These are phyloP conservation scores for Ophion obscuratus DNA, from an alignment of 2,888 invertebrate species.

Conservation along the genomic window DNA sequence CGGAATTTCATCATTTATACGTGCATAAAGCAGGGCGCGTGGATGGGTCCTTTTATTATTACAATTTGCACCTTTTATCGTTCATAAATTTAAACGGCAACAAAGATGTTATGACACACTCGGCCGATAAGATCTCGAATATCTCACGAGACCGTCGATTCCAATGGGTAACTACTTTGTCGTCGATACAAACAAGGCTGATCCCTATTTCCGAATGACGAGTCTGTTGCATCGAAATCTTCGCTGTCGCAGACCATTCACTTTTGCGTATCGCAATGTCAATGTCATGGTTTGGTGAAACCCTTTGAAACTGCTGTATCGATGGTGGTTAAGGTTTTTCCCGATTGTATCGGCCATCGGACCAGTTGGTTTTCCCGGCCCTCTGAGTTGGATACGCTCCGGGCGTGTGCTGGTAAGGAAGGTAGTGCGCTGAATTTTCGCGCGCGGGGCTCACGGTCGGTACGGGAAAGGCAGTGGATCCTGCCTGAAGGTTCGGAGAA, in stretches of 20 bases:
- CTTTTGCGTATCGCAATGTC: background rate
- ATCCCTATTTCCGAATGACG: constrained; percentile 15
- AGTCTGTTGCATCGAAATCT: constrained; percentile 12
- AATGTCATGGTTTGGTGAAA: background rate
- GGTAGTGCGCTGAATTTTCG: constrained; percentile 5
- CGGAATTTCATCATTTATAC: constrained; percentile 65
- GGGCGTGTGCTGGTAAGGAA: constrained; percentile 58
- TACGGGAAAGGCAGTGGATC: constrained; percentile 40
- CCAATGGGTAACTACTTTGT: constrained; percentile 50
- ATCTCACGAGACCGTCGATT: constrained; percentile 67
- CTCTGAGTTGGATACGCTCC: constrained; percentile 22
- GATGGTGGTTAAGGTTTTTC: constrained; percentile 46
- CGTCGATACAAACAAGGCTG: constrained; percentile 17
- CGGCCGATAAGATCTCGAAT: constrained; percentile 73
- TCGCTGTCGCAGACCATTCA: constrained; percentile 2
- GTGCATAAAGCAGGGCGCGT: constrained; percentile 71
- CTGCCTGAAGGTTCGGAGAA: constrained; percentile 49
- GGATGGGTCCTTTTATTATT: constrained; percentile 73
- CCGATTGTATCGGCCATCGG: constrained; percentile 1
- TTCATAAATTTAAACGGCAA: constrained; percentile 79
- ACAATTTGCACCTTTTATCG: constrained; percentile 80
- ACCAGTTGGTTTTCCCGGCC: background rate
- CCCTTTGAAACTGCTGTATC: constrained; percentile 56
- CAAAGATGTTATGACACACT: constrained; percentile 72
- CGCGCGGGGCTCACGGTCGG: constrained; percentile 14